phyloP scores from a whole-genome alignment of 2,888 invertebrate species.

The Brachyptera putata region DNA sequence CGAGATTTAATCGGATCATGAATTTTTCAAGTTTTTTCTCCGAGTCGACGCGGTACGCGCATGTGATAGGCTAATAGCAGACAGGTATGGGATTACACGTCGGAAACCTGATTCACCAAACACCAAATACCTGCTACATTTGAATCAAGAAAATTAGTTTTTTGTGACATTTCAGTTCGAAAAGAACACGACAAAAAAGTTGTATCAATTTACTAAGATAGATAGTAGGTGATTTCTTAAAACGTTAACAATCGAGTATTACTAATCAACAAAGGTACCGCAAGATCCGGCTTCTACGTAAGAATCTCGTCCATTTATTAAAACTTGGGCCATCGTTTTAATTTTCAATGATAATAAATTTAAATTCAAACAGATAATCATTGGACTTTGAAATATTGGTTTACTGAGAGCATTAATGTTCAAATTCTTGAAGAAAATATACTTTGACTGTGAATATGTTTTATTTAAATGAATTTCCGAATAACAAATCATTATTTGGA shows the following conservation, averaged over 20 bases:
- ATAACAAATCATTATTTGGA: too few species aligned
- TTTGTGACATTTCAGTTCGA: background rate
- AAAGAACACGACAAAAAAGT: slow-evolving; percentile 10
- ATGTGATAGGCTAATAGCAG: too few species aligned
- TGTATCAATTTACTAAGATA: slow-evolving; percentile 13
- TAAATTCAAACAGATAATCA: background rate
- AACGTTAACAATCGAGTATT: slow-evolving; percentile 15
- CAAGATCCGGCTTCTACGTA: too few species aligned
- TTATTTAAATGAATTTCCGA: too few species aligned
- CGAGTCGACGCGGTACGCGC: too few species aligned
- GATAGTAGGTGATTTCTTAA: slow-evolving; percentile 17
- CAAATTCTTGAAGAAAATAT: too few species aligned
- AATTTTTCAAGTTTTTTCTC: too few species aligned
- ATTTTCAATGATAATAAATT: background rate
- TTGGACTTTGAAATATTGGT: background rate
- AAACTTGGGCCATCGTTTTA: background rate
- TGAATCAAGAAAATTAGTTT: background rate
- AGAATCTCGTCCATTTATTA: background rate
- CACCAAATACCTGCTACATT: slow-evolving; percentile 4
- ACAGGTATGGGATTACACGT: too few species aligned
- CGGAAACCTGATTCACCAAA: slow-evolving; percentile 5
- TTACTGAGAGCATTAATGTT: too few species aligned
- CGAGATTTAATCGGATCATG: too few species aligned
- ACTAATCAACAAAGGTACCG: slow-evolving; percentile 19
- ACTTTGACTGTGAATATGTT: too few species aligned